Conservation (phyloP, 1,140 invertebrate species). For the Euborellia annulipes region DNA sequence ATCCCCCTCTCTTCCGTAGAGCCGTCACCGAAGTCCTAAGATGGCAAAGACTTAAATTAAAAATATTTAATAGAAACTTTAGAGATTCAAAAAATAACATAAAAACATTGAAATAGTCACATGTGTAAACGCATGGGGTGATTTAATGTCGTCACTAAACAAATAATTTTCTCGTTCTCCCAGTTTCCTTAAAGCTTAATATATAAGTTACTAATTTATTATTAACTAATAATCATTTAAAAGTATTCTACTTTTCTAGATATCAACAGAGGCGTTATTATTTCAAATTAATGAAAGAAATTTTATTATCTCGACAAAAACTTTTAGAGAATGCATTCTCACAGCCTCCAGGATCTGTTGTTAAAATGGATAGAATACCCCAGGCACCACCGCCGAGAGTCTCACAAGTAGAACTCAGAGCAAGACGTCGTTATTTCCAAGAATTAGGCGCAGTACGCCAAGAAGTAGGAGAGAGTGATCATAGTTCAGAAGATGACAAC, state of each 20-base stretch:
- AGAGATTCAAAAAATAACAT: no score
- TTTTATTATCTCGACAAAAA: conserved; percentile 50
- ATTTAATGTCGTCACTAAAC: no score
- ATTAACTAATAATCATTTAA: no score
- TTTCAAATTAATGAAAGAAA: conserved; percentile 30
- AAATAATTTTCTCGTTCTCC: no score
- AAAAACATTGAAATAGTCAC: no score
- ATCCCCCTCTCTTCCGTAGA: no score
- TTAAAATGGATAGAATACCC: conserved; percentile 22
- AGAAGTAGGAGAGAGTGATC: conserved; percentile 43
- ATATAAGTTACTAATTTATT: no score
- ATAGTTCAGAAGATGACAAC: conserved; percentile 52
- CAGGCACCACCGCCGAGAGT: conserved; percentile 29
- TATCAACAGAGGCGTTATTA: conserved; percentile 32
- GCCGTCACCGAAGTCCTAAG: no score
- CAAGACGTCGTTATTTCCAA: conserved; percentile 35
- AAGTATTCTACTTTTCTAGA: conserved; percentile 18
- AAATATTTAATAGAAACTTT: no score
- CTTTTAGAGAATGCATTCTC: conserved; percentile 38
- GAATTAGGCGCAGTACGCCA: conserved; percentile 32
- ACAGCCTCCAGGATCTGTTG: conserved; percentile 31
- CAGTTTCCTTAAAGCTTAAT: no score
- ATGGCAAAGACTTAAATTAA: no score
- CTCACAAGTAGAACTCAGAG: conserved; percentile 30
- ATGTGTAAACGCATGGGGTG: no score